Base-by-base conservation (phyloP, 2,797 vertebrate genomes). In the Rhinoraja longicauda region DNA sequence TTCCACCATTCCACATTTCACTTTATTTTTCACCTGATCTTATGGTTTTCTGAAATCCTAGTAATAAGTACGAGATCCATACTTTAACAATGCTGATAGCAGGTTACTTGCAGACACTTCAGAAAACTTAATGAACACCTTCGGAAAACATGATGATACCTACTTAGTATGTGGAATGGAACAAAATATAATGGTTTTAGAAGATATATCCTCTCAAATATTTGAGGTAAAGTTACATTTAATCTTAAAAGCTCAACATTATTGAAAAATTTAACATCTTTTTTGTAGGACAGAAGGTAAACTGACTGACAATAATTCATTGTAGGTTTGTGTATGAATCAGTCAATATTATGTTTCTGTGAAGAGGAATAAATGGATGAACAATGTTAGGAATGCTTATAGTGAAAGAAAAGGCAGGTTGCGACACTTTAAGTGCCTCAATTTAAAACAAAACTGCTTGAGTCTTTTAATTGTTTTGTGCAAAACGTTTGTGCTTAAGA, bases 241-340 rank as follows among this genome's bases (percentile, higher is more conserved):
- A 36, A 88, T 17, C 13, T n/a, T 62, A 32, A 86, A 32, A 53
- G 3, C 84, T 67, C n/a, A 62, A 86, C 4, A 45, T 67, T 64
- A 21, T n/a, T 67, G n/a, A 88, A 36, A 36, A 10, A 67, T 36
- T 32, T 64, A 21, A 36, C 4, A 59, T 62, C 13, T 36, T 67
- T 88, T 53, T 88, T 32, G 17, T 59, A 21, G 57, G 13, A 32
- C 13, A 17, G 0, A 10, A 36, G 1, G 67, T 36, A 36, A 88
- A 67, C 19, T 67, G 15, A 64, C 88, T 88, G 59, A 88, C n/a
- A 88, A 67, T 67, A 88, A 88, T 88, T 67, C 24, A 64, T 88
- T 32, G 6, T 36, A 32, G 84, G 53, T 59, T 26, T 53, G 17
- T 84, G 12, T 88, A 67, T 19, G 17, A 36, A 9, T 88, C 36